Conservation (phyloP, 2,888 invertebrate species). For the Agriopis aurantiaria region DNA sequence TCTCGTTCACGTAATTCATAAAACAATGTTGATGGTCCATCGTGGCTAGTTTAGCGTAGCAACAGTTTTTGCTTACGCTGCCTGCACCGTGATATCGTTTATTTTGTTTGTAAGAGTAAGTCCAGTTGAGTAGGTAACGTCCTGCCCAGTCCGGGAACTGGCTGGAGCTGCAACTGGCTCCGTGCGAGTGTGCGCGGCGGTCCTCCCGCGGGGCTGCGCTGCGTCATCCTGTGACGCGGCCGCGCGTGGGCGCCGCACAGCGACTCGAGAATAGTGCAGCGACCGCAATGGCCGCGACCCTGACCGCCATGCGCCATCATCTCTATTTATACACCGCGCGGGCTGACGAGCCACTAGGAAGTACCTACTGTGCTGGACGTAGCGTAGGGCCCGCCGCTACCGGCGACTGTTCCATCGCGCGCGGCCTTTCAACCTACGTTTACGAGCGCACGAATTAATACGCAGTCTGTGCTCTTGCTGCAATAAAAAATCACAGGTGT, state of each 20-base stretch:
- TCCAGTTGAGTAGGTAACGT: background rate
- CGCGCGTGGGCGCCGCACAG: conserved; percentile 42
- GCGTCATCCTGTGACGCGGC: conserved; percentile 14
- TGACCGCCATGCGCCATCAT: conserved; percentile 68
- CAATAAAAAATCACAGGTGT: no score
- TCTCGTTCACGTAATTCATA: conserved; percentile 13
- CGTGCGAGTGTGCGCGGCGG: background rate
- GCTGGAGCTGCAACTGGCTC: background rate
- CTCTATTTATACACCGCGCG: conserved; percentile 66
- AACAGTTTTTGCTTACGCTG: background rate
- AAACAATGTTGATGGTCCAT: conserved; percentile 8
- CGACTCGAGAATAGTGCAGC: conserved; percentile 56
- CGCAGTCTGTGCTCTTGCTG: background rate
- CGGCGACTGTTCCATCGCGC: background rate
- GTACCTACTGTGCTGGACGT: conserved; percentile 2
- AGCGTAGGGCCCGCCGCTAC: conserved; percentile 6
- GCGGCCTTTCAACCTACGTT: background rate
- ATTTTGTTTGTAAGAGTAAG: background rate
- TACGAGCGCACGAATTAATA: background rate
- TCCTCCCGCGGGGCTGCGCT: background rate
- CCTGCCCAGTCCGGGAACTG: no score
- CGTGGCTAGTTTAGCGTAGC: background rate
- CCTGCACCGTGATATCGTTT: no score
- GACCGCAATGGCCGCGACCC: conserved; percentile 68
- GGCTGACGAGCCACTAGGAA: conserved; percentile 8